phyloP scores from a whole-genome alignment of 2,797 vertebrate genomes.

The Agapornis canus region DNA sequence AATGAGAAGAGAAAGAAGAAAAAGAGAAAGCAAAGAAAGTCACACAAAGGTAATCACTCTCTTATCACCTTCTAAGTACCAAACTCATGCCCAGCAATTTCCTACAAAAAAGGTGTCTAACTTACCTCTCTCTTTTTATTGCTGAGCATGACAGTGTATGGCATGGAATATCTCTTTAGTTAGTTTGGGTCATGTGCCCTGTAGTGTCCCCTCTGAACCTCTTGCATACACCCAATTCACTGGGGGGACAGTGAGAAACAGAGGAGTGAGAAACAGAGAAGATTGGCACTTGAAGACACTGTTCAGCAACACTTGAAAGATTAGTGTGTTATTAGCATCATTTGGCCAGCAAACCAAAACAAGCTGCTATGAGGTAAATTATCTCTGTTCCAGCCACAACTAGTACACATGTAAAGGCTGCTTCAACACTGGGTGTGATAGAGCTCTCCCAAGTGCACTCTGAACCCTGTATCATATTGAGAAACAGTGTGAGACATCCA shows the following conservation, averaged over 20 bases:
- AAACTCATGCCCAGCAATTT: background rate
- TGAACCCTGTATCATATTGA: background rate
- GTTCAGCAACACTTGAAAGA: background rate
- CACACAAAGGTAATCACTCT: background rate
- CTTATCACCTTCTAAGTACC: background rate
- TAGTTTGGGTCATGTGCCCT: background rate
- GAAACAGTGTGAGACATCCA: background rate
- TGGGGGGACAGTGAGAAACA: accelerated
- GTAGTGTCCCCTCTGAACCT: background rate
- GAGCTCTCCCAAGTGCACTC: background rate
- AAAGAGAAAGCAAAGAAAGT: background rate
- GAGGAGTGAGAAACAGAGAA: background rate
- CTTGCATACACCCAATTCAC: background rate
- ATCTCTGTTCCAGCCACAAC: background rate
- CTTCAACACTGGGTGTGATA: background rate
- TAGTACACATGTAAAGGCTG: background rate
- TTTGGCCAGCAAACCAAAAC: background rate
- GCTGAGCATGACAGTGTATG: background rate
- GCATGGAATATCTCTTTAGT: background rate
- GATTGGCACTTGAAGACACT: accelerated
- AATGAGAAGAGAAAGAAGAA: background rate
- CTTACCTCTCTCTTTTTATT: background rate
- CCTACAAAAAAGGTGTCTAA: background rate
- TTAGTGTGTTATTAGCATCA: background rate
- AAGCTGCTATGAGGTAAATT: background rate